These are phyloP conservation scores for Ceratosolen fusciceps DNA, from an alignment of 1,140 invertebrate genomes.

Conservation along the genomic window DNA sequence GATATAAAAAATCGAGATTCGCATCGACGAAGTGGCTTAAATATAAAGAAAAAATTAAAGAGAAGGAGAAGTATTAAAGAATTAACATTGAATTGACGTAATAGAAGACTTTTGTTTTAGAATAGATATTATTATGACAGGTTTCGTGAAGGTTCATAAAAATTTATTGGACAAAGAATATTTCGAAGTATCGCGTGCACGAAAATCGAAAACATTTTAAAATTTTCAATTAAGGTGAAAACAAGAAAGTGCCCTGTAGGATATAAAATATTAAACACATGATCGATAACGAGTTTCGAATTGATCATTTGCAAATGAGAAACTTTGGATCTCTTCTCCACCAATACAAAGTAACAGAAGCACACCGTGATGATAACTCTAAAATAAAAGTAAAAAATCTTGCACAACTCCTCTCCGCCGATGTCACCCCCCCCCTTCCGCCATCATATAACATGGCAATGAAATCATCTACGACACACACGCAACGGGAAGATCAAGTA, in stretches of 20 bases:
- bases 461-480: conserved; percentile 21
- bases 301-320: neutral
- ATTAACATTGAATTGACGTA: too few species aligned
- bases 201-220: neutral
- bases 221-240: neutral
- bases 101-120: too few species aligned
- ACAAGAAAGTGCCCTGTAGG: neutral
- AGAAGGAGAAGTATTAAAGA: too few species aligned
- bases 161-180: neutral
- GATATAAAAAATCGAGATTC: too few species aligned
- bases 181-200: neutral
- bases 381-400: conserved; percentile 39
- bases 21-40: too few species aligned
- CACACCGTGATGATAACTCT: conserved; percentile 17
- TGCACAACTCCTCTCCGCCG: neutral
- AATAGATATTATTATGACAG: too few species aligned
- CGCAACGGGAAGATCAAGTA: neutral
- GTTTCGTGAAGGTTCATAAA: too few species aligned
- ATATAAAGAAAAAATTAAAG: too few species aligned
- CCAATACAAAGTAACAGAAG: conserved; percentile 7
- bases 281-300: neutral
- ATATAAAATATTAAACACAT: neutral
- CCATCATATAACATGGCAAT: neutral
- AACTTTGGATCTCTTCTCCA: neutral
- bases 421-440: neutral